Evolutionary conservation across 92 coral and sea anemone genomes (phyloP).

Genomic region (Umimayanthus kanabou): DNA sequence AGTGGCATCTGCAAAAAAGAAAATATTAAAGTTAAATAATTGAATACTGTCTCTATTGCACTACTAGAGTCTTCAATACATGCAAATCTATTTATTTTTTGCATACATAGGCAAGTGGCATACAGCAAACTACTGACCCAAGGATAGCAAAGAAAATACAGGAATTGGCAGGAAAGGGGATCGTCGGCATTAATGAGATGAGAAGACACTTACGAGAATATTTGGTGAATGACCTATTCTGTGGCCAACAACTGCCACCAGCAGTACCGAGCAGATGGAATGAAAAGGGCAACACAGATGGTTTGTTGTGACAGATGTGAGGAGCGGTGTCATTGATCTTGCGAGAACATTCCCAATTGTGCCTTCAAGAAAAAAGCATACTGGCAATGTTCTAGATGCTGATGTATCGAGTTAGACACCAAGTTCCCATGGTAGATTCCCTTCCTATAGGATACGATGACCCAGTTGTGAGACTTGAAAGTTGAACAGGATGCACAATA

Average conservation of each 20-base stretch:
- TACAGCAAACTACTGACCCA: slow-evolving; percentile 26
- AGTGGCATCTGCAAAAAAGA: slow-evolving; percentile 10
- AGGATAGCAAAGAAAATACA: slow-evolving; percentile 26
- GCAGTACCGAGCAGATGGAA: no score
- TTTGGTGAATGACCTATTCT: slow-evolving; percentile 36
- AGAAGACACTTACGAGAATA: slow-evolving; percentile 46
- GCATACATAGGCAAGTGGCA: slow-evolving; percentile 26
- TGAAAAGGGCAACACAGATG: no score
- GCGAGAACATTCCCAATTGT: no score
- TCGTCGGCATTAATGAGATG: slow-evolving; percentile 35
- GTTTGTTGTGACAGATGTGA: no score
- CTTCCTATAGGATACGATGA: no score
- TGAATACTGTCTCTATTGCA: slow-evolving; percentile 10
- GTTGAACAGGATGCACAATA: background rate
- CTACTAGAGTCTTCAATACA: slow-evolving; percentile 6
- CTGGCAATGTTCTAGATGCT: no score
- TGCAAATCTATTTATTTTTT: background rate
- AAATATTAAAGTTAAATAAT: slow-evolving; percentile 5
- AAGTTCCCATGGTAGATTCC: no score
- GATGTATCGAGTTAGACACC: no score
- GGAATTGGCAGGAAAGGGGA: slow-evolving; percentile 20
- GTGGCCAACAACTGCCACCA: slow-evolving; percentile 44
- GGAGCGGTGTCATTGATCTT: no score
- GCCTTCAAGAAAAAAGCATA: no score
- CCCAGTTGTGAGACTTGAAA: no score